Evolutionary conservation across 2,113 vertebrate species (phyloP).

Genomic region (Mesoclemmys tuberculata): DNA sequence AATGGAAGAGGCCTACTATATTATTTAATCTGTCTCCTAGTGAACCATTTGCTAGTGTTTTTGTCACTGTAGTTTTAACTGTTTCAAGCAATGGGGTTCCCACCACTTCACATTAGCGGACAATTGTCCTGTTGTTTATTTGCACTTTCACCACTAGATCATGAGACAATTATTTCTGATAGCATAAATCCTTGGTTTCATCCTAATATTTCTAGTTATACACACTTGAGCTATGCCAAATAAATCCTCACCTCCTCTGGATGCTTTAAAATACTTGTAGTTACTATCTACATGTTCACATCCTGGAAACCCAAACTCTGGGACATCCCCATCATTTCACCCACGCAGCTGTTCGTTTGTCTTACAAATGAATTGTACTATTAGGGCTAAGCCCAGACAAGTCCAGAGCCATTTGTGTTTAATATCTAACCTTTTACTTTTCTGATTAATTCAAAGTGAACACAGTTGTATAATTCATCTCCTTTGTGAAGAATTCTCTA

Average conservation of each 20-base stretch:
- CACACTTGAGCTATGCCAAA: fast-evolving
- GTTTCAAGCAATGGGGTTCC: fast-evolving
- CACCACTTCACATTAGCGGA: background rate
- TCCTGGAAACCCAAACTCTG: background rate
- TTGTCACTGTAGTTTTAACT: background rate
- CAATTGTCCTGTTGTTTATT: background rate
- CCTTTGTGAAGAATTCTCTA: background rate
- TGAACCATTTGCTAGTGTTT: background rate
- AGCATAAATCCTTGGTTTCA: background rate
- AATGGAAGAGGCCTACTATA: background rate
- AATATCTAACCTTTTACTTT: background rate
- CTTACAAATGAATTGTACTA: background rate
- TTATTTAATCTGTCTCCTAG: fast-evolving
- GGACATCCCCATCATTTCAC: background rate
- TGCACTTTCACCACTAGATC: background rate
- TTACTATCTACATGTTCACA: background rate
- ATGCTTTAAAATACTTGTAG: background rate
- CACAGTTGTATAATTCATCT: background rate
- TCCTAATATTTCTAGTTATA: background rate
- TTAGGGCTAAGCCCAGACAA: background rate
- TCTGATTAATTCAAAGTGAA: background rate
- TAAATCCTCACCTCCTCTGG: background rate
- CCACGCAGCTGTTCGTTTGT: background rate
- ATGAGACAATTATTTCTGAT: background rate
- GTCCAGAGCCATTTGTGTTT: background rate